Evolutionary conservation across 2,888 invertebrate species (phyloP).

Genomic region (Drosophila algonquin): DNA sequence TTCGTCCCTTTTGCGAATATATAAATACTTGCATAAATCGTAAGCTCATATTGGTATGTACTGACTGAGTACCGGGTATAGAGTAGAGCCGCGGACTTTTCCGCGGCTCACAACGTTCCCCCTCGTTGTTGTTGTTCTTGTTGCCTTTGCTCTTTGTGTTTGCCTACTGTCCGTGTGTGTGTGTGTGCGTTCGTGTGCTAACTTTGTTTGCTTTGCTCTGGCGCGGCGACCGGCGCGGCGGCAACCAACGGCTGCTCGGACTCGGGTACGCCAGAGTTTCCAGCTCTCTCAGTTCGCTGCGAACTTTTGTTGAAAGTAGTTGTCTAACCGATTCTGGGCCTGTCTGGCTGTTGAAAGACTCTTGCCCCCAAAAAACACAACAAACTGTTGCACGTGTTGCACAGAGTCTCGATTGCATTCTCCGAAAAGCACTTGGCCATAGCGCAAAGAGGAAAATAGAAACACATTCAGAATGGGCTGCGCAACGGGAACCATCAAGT

Average conservation of each 20-base stretch:
- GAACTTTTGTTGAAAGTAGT: constrained; percentile 72
- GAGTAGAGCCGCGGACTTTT: no score
- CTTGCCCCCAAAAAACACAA: constrained; percentile 2
- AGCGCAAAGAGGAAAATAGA: constrained; percentile 10
- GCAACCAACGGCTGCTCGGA: constrained; percentile 33
- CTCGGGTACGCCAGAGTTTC: constrained; percentile 49
- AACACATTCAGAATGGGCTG: constrained; percentile 71
- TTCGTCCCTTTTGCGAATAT: no score
- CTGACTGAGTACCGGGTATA: no score
- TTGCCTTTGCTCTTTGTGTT: constrained; percentile 60
- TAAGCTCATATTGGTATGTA: no score
- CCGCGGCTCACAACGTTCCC: no score
- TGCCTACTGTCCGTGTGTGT: constrained; percentile 46
- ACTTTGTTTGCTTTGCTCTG: constrained; percentile 60
- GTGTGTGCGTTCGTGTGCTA: constrained; percentile 21
- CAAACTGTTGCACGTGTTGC: constrained; percentile 63
- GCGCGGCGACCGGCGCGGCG: constrained; percentile 42
- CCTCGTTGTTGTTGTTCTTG: constrained; percentile 22
- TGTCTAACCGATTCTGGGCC: constrained; percentile 25
- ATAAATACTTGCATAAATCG: no score
- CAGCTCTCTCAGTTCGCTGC: constrained; percentile 58
- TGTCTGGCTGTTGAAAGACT: constrained; percentile 24
- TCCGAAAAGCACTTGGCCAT: constrained; percentile 4
- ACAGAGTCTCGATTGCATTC: constrained; percentile 19
- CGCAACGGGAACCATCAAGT: constrained; percentile 79